Conservation (phyloP, 2,888 invertebrate genomes). For the Leptinotarsa juncta region DNA sequence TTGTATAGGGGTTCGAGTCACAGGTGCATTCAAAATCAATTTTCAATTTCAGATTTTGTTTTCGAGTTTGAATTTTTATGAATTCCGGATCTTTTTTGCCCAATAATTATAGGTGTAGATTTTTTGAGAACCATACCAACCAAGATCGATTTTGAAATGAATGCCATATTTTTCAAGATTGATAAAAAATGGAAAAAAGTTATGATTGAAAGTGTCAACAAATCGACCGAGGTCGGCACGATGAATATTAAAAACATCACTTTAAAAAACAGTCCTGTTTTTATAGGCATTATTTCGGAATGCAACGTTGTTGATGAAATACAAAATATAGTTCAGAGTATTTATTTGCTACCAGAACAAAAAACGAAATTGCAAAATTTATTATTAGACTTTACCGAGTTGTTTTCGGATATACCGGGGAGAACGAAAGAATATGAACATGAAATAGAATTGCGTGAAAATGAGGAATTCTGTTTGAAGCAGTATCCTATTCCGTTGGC, state of each 20-base stretch:
- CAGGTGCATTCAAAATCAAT: slow-evolving; percentile 35
- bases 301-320: slow-evolving; percentile 5
- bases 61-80: slow-evolving; percentile 39
- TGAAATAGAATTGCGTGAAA: slow-evolving; percentile 21
- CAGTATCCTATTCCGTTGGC: slow-evolving; percentile 15
- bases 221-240: neutral
- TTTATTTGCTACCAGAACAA: neutral
- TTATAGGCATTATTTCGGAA: neutral
- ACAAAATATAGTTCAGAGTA: neutral
- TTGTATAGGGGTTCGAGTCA: slow-evolving; percentile 36
- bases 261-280: slow-evolving; percentile 6
- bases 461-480: slow-evolving; percentile 22
- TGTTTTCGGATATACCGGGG: slow-evolving; percentile 34
- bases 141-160: slow-evolving; percentile 27
- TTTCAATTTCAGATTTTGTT: slow-evolving; percentile 23
- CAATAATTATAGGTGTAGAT: slow-evolving; percentile 32
- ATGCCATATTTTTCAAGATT: slow-evolving; percentile 23
- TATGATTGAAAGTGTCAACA: neutral
- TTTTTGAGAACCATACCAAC: slow-evolving; percentile 23
- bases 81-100: slow-evolving; percentile 32
- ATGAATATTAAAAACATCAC: slow-evolving; percentile 6
- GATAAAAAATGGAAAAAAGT: neutral
- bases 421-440: slow-evolving; percentile 28
- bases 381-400: slow-evolving; percentile 13
- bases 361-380: neutral